Percentiles rank a stretch among this genome's conserved stretches.
phyloP scores from a whole-genome alignment of 2,888 invertebrate species.

The Lissonota sp. region DNA sequence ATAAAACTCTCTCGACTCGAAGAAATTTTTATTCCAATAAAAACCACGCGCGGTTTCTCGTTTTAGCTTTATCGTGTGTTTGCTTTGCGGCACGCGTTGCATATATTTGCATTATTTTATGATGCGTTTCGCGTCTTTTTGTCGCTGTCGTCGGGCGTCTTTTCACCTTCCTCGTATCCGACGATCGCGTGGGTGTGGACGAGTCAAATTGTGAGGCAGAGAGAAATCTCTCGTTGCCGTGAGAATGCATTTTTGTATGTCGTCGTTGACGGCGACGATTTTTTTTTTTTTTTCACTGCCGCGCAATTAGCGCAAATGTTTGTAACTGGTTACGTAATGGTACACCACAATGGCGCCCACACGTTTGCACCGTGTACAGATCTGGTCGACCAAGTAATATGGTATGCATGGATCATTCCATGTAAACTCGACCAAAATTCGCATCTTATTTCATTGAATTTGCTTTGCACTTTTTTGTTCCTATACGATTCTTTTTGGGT shows the following conservation, averaged over 20 bases:
- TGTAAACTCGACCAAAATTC: neutral
- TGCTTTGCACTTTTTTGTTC: too few species aligned
- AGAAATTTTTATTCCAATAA: neutral
- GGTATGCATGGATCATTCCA: too few species aligned
- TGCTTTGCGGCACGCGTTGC: neutral
- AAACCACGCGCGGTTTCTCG: neutral
- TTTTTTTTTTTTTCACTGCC: constrained; percentile 21
- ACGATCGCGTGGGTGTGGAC: constrained; percentile 41
- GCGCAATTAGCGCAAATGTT: constrained; percentile 61
- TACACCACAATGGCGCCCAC: constrained; percentile 30
- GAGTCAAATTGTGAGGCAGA: constrained; percentile 20
- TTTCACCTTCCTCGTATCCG: neutral
- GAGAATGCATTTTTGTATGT: neutral
- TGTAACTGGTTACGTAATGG: constrained; percentile 57
- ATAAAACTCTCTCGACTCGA: neutral
- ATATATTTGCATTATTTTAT: neutral
- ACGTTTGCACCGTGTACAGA: constrained; percentile 14
- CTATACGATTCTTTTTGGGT: too few species aligned
- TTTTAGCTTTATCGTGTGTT: neutral
- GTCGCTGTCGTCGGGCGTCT: constrained; percentile 1
- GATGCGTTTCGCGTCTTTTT: neutral
- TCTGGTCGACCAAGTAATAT: too few species aligned
- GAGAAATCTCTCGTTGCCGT: constrained; percentile 32
- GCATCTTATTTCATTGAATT: neutral
- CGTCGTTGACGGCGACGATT: constrained; percentile 28